phyloP scores from a whole-genome alignment of 2,797 vertebrate species.

The Acipenser transmontanus region DNA sequence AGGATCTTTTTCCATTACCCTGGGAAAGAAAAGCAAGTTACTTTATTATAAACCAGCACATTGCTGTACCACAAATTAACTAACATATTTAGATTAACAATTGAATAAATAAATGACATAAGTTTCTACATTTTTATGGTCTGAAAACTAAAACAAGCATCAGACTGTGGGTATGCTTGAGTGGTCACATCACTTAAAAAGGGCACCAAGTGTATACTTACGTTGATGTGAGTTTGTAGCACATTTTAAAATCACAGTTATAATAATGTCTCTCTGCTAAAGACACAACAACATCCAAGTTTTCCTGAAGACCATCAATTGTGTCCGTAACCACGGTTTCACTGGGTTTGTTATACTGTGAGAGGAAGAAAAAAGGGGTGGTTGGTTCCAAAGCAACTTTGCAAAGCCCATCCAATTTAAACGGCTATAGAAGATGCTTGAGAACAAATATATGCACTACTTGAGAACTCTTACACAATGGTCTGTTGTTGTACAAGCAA shows the following conservation, averaged over 20 bases:
- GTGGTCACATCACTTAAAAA: neutral
- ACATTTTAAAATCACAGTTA: slow-evolving; percentile 99
- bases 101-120: no score
- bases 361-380: neutral
- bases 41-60: neutral
- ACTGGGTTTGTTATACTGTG: slow-evolving; percentile 85
- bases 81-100: no score
- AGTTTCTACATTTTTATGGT: no score
- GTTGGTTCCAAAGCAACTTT: neutral
- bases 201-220: slow-evolving; percentile 53
- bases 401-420: no score
- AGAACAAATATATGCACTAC: no score
- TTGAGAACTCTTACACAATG: no score
- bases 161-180: no score
- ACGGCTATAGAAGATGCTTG: no score
- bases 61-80: neutral
- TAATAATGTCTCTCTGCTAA: slow-evolving; percentile 97
- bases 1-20: slow-evolving; percentile 97
- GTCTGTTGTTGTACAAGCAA: no score
- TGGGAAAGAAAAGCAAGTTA: slow-evolving; percentile 38
- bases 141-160: no score
- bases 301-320: slow-evolving; percentile 88
- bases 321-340: slow-evolving; percentile 87
- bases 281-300: slow-evolving; percentile 93
- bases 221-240: slow-evolving; percentile 96